Evolutionary conservation across 2,113 vertebrate species (phyloP).

Genomic region (Melozone crissalis): DNA sequence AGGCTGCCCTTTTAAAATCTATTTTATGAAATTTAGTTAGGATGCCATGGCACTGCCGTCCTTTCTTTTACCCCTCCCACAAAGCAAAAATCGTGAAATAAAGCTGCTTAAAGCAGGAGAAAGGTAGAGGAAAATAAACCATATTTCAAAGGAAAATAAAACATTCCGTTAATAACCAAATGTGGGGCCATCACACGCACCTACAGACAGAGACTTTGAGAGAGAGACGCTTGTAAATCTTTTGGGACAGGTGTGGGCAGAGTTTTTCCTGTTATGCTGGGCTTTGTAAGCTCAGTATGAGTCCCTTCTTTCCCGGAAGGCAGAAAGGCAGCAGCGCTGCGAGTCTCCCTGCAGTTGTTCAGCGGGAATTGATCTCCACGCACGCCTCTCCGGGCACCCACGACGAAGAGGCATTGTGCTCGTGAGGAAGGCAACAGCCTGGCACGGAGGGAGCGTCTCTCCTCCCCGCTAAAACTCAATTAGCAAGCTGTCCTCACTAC

Average conservation of each 20-base stretch:
- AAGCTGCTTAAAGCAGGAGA: not conserved
- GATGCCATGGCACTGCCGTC: not conserved
- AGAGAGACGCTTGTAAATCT: not conserved
- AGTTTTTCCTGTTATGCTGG: not conserved
- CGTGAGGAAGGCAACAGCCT: constrained; percentile 31
- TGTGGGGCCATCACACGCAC: not conserved
- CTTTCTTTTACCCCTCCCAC: not conserved
- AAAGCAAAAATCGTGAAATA: not conserved
- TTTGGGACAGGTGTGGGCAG: not conserved
- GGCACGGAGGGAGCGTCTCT: constrained; percentile 14
- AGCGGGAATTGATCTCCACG: not conserved
- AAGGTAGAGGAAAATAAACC: not conserved
- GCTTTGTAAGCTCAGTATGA: constrained; percentile 11
- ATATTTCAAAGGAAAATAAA: not conserved
- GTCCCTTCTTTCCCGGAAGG: not conserved
- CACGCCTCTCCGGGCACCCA: not conserved
- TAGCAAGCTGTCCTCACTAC: constrained; percentile 70
- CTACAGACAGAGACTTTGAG: not conserved
- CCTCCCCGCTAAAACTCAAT: constrained; percentile 70
- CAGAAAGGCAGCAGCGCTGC: not conserved
- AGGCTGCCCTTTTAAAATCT: not conserved
- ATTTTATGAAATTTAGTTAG: not conserved
- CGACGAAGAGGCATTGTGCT: not conserved
- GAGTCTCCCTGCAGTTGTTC: not conserved
- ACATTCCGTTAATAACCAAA: not conserved